Evolutionary conservation across 1,140 invertebrate genomes (phyloP).

Genomic region (Ips nitidus): DNA sequence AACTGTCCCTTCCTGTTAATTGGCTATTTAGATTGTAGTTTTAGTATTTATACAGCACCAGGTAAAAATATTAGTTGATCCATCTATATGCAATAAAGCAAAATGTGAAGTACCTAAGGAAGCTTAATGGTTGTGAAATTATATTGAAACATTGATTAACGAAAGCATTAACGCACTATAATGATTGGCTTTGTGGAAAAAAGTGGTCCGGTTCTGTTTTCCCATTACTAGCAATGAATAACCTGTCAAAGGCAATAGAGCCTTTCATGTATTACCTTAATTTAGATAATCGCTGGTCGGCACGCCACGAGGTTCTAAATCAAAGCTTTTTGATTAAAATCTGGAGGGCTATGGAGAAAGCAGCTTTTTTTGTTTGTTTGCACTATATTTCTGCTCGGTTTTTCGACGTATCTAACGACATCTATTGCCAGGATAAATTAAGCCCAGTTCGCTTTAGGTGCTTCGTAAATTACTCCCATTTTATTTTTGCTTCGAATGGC

Average conservation of each 20-base stretch:
- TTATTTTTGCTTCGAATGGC: too few species aligned
- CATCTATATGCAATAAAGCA: too few species aligned
- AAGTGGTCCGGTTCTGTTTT: too few species aligned
- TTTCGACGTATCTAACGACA: slow-evolving; percentile 6
- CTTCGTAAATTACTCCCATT: neutral
- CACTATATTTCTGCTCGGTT: slow-evolving; percentile 4
- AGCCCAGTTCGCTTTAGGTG: neutral
- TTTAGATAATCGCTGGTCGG: slow-evolving; percentile 22
- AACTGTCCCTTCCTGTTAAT: too few species aligned
- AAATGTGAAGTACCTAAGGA: too few species aligned
- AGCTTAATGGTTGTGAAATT: too few species aligned
- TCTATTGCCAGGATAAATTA: slow-evolving; percentile 2
- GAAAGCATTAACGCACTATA: too few species aligned
- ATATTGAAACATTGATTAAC: too few species aligned
- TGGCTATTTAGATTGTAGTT: too few species aligned
- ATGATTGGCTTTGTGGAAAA: too few species aligned
- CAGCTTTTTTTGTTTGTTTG: slow-evolving; percentile 12
- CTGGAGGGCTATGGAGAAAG: neutral
- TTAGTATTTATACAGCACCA: too few species aligned
- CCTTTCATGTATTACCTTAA: slow-evolving; percentile 31
- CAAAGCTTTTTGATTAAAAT: slow-evolving; percentile 25
- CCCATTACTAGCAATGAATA: slow-evolving; percentile 7
- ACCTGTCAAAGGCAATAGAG: slow-evolving; percentile 26
- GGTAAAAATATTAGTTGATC: too few species aligned
- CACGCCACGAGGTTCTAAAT: slow-evolving; percentile 19